Evolutionary conservation across 2,797 vertebrate genomes (phyloP), one percentile per base, ranked within the genome.

Genomic region (Aphelocoma californica): DNA sequence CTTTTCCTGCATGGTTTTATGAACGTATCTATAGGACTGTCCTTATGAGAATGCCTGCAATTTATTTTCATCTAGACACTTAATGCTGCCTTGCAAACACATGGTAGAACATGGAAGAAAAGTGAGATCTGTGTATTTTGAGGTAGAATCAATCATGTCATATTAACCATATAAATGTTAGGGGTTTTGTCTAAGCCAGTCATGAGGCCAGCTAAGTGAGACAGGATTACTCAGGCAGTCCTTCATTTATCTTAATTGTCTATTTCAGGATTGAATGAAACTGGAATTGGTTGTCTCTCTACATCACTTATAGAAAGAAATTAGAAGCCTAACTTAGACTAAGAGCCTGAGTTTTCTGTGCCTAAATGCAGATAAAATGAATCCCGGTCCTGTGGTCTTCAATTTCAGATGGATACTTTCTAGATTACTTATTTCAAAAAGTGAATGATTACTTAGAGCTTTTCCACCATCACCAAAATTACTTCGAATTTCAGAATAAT

Each of bases 11-110:
- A 81, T 44, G 79, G 58, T 66, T 83, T 88, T 66, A 79, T 90
- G 73, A 84, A 38, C 62, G 40, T 36, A 61, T 88, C 66, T 86
- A 54, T 86, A 72, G 20, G 16, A 65, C 34, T 78, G 24, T 58
- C 31, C 66, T 81, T 81, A 72, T 23, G 21, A 83, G 91, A 95
- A 91, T 8, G 47, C 28, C 42, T 90, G 40, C 50, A 65, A 93
- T 96, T 92, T 84, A 92, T 96, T 96, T 91, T 90, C 82, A 95
- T 88, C 1, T 14, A 56, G 62, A 47, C 50, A 40, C 38, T 91
- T 90, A 95, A 86, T 48, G 42, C 69, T 88, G 18, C 40, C 61
- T 88, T 81, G 36, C 5, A 10, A 93, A 92, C 70, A 92, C 69
- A 53, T 86, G 77, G 75, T 91, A 95, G 53, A 88, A 95, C 82